These are phyloP conservation scores for Pristionchus entomophagus DNA, from an alignment of 2,888 invertebrate species.

Conservation along the genomic window DNA sequence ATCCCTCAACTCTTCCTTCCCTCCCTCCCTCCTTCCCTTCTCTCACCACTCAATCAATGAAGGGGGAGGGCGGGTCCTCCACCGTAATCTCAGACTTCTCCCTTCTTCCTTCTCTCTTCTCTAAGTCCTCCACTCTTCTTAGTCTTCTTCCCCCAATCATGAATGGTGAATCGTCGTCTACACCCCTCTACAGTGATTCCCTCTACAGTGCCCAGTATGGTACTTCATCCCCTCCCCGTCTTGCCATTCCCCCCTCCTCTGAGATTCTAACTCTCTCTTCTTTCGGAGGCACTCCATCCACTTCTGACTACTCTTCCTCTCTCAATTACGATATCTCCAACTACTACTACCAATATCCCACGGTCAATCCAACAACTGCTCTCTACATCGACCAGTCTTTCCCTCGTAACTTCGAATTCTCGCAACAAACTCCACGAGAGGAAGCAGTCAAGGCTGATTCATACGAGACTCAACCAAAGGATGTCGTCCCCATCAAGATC, in stretches of 20 bases:
- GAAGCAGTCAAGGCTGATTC: neutral
- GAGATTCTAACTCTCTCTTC: slow-evolving; percentile 41
- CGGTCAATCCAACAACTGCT: neutral
- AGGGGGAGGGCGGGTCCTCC: slow-evolving; percentile 23
- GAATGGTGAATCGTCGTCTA: slow-evolving; percentile 6
- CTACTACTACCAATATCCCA: neutral
- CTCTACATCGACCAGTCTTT: neutral
- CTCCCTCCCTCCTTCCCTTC: neutral
- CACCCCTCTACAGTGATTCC: slow-evolving; percentile 11
- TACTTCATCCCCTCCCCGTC: slow-evolving; percentile 17
- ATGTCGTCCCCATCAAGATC: neutral
- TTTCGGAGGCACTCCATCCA: slow-evolving; percentile 3
- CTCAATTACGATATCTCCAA: neutral
- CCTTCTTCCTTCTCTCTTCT: slow-evolving; percentile 34
- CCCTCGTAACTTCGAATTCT: neutral
- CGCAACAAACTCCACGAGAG: neutral
- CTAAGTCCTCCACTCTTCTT: neutral
- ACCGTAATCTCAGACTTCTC: slow-evolving; percentile 43
- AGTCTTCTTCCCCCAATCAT: neutral
- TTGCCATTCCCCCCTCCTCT: neutral
- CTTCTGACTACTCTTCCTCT: neutral
- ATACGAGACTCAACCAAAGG: neutral
- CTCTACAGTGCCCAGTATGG: neutral
- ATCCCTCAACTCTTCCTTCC: neutral
- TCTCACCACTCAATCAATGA: slow-evolving; percentile 35